These are phyloP conservation scores for Melanotaenia duboulayi DNA, from an alignment of 2,113 vertebrate species.

Conservation along the genomic window DNA sequence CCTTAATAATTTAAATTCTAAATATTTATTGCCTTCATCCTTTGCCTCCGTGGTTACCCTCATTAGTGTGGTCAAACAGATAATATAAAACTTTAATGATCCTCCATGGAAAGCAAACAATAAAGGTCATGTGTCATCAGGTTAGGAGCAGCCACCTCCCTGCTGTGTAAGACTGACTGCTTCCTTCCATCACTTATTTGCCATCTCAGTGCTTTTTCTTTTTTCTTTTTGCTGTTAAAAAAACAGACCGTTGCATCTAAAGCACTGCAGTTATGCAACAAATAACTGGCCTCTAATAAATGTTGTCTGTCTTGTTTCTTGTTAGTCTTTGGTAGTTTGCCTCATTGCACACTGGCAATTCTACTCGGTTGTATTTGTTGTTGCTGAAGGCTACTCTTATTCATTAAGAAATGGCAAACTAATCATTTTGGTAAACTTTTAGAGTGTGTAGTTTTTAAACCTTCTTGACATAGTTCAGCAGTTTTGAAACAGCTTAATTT, in stretches of 20 bases:
- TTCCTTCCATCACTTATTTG: not conserved
- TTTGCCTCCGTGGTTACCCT: not conserved
- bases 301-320: not conserved
- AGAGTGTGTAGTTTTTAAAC: not conserved
- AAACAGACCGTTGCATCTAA: constrained; percentile 9
- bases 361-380: not conserved
- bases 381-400: not conserved
- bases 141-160: not conserved
- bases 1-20: not conserved
- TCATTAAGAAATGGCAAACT: not conserved
- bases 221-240: constrained; percentile 11
- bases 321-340: not conserved
- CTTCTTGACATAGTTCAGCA: not conserved
- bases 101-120: not conserved
- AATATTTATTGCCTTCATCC: not conserved
- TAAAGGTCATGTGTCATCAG: constrained; percentile 36
- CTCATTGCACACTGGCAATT: not conserved
- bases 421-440: not conserved
- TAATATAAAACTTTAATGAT: not conserved
- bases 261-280: not conserved
- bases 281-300: not conserved
- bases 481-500: too few relatives aligned
- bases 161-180: constrained; percentile 5
- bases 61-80: not conserved
- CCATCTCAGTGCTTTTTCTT: not conserved